Base-by-base conservation (phyloP, 1,140 invertebrate species). In the Belonocnema kinseyi region DNA sequence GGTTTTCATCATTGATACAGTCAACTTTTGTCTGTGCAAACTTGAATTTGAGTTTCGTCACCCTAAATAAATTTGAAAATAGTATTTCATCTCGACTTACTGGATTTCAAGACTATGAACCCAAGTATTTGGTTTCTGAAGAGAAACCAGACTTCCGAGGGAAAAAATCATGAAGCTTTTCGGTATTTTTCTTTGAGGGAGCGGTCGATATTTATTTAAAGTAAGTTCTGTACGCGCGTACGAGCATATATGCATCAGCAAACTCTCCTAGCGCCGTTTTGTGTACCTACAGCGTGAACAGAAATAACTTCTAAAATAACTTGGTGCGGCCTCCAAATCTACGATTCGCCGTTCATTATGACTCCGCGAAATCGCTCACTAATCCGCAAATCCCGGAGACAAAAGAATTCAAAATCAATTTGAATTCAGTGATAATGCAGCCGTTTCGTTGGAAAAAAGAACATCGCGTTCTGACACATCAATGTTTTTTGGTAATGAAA, bases 241-340 rank as follows among this genome's bases (percentile, higher is more conserved):
- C 40, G 58, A 40, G 26, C 26, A 26, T 40, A 61, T 16, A 19
- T 56, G 54, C 19, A 46, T 10, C 0, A 46, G 40, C 7, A 8
- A 46, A 46, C 40, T 46, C 40, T 56, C 17, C 21, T 75, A 77
- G 26, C 73, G 72, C 51, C 76, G 73, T 19, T 61, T 61, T 58
- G 77, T 71, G 73, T 81, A 79, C 79, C 54, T 79, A 78, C 58
- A 76, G 81, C 79, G 56, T 53, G 70, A 80, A 77, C 77, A 79
- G 75, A 85, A 85, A 82, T 82, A 82, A 82, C 78, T 79, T 75
- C 77, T 77, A 77, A 85, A 85, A 82, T 82, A 82, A 82, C 78
- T 79, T 75, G 14, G 66, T 73, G 73, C 75, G 79, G 73, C 80
- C 81, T 84, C 83, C 76, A 81, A 81, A 84, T 82, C 46, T 74